Conservation (phyloP, 1,140 invertebrate species). For the Melipona quadrifasciata region DNA sequence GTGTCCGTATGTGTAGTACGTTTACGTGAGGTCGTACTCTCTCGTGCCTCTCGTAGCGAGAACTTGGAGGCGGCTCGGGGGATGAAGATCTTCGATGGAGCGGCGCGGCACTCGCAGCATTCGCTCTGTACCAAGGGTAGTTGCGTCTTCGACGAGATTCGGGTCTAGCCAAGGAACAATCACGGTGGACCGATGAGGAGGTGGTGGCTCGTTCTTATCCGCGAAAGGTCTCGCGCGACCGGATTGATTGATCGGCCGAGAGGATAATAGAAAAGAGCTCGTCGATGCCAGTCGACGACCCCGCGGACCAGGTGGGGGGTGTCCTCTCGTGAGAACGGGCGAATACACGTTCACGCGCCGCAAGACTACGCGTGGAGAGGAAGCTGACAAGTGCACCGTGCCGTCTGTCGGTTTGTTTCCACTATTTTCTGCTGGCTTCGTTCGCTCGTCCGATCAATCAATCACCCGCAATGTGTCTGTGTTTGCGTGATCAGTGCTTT, state of each 20-base stretch:
- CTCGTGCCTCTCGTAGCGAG: not conserved
- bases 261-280: slow-evolving; percentile 52
- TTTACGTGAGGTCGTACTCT: not conserved
- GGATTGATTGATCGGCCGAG: slow-evolving; percentile 64
- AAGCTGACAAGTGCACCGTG: slow-evolving; percentile 46
- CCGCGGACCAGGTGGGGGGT: slow-evolving; percentile 55
- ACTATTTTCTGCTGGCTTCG: slow-evolving; percentile 20
- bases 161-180: not conserved
- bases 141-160: not conserved
- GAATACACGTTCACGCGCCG: slow-evolving; percentile 38
- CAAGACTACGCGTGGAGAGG: slow-evolving; percentile 39
- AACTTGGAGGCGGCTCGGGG: slow-evolving; percentile 13
- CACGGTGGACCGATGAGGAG: slow-evolving; percentile 5
- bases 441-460: slow-evolving; percentile 1
- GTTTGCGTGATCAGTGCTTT: not conserved
- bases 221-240: slow-evolving; percentile 30
- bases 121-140: not conserved
- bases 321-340: slow-evolving; percentile 58
- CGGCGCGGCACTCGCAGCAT: slow-evolving; percentile 21
- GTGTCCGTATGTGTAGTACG: not conserved
- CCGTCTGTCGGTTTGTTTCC: slow-evolving; percentile 1
- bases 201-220: slow-evolving; percentile 20
- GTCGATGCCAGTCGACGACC: slow-evolving; percentile 66
- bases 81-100: slow-evolving; percentile 52
- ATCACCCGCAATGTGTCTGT: not conserved